Evolutionary conservation across 2,888 invertebrate species (phyloP), one percentile per base, ranked within the genome.

Genomic region (Yponomeuta sedellus): DNA sequence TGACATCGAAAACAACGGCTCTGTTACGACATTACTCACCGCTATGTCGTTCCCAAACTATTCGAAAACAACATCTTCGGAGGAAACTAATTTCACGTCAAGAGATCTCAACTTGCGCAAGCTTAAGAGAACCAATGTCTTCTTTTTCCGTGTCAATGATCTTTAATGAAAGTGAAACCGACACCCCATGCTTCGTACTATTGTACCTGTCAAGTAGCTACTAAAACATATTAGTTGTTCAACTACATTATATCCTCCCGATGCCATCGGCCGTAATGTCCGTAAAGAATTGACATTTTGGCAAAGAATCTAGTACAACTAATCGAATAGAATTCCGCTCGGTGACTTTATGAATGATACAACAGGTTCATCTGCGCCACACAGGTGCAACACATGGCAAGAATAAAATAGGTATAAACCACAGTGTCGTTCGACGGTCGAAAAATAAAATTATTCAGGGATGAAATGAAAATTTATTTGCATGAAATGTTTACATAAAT

Each of bases 1-100:
- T 64, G 66, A 69, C 70, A 58, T 67, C 68, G 69, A 70, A 72
- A 72, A 72, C 71, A 71, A 69, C 69, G 70, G 68, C 68, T 68
- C 68, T 44, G 67, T 69, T 69, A 67, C 67, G 70, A 73, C 70
- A 70, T 70, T 69, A 68, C 68, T 68, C 68, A 67, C 58, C 65
- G 67, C 20, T 65, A 52, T 40, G 20, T 40, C 39, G 20, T 10
- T 20, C 34, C 28, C 58, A 67, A 73, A 69, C 67, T 66, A 65
- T 67, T 69, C 59, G 64, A 67, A 67, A 68, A 70, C 68, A 69
- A 67, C 66, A 68, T 34, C 59, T 65, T 64, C 22, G 28, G 10
- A n/a, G 61, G 28, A 66, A 52, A 61, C 44, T 16, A 52, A 52
- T 12, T 52, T 5, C 44, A 16, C 44, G 16, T 52, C 44, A 16